These are phyloP conservation scores for Phoxinus phoxinus DNA, from an alignment of 2,113 vertebrate species.

Conservation along the genomic window DNA sequence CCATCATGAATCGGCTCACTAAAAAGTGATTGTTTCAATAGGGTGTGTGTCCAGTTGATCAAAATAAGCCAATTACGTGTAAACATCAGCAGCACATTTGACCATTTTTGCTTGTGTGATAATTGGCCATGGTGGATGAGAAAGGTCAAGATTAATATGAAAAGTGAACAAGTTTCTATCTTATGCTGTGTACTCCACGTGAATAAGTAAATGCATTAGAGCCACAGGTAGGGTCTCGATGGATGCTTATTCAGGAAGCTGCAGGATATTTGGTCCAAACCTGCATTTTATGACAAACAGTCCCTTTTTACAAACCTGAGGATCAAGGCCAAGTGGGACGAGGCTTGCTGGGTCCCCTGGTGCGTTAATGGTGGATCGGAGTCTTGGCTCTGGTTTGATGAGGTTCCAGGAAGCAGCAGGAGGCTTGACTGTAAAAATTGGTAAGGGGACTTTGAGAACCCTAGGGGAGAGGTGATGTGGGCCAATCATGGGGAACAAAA, in stretches of 20 bases:
- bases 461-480: constrained; percentile 42
- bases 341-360: constrained; percentile 49
- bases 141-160: constrained; percentile 29
- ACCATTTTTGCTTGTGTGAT: background rate
- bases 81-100: background rate
- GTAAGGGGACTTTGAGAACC: constrained; percentile 22
- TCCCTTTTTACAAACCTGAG: constrained; percentile 53
- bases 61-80: background rate
- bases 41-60: background rate
- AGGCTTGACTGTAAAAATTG: constrained; percentile 47
- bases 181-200: background rate
- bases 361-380: constrained; percentile 54
- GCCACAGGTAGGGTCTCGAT: constrained; percentile 28
- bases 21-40: background rate
- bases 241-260: constrained; percentile 43
- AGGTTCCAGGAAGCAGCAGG: constrained; percentile 60
- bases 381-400: constrained; percentile 56
- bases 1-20: background rate
- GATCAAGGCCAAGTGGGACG: constrained; percentile 59
- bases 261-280: constrained; percentile 30
- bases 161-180: background rate
- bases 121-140: constrained; percentile 4
- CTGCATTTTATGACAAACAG: constrained; percentile 51
- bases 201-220: constrained; percentile 33
- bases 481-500: constrained; percentile 44